phyloP scores from a whole-genome alignment of 2,888 invertebrate genomes.

The Gandaritis pyraliata region DNA sequence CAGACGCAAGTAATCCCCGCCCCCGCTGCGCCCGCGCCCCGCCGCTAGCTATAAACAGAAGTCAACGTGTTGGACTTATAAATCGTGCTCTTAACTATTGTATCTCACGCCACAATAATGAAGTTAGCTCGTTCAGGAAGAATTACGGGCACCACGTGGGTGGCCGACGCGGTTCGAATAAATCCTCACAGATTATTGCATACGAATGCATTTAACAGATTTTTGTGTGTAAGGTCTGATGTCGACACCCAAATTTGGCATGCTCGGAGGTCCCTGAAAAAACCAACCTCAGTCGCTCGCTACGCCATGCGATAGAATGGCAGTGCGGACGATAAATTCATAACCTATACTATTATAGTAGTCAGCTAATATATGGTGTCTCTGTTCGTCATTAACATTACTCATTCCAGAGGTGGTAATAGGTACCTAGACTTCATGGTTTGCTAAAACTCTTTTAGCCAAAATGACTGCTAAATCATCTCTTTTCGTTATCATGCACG shows the following conservation, averaged over 20 bases:
- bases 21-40: constrained; percentile 72
- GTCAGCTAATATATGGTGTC: no score
- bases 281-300: constrained; percentile 62
- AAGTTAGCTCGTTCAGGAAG: constrained; percentile 83
- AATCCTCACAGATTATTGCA: constrained; percentile 79
- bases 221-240: constrained; percentile 69
- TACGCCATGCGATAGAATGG: neutral
- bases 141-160: constrained; percentile 82
- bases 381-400: no score
- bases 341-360: neutral
- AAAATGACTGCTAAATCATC: no score
- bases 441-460: no score
- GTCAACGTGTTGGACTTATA: constrained; percentile 84
- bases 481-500: no score
- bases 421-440: no score
- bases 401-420: no score
- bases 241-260: constrained; percentile 65
- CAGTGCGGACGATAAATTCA: neutral
- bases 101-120: constrained; percentile 84
- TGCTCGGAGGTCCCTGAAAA: constrained; percentile 73
- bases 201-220: constrained; percentile 70
- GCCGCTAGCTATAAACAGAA: constrained; percentile 83
- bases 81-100: constrained; percentile 84
- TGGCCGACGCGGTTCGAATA: constrained; percentile 73
- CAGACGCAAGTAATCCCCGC: constrained; percentile 80